A percentile compares a stretch with the other conserved stretches of the same genome.
Conservation (phyloP, 2,113 vertebrate species). For the Osmerus eperlanus region DNA sequence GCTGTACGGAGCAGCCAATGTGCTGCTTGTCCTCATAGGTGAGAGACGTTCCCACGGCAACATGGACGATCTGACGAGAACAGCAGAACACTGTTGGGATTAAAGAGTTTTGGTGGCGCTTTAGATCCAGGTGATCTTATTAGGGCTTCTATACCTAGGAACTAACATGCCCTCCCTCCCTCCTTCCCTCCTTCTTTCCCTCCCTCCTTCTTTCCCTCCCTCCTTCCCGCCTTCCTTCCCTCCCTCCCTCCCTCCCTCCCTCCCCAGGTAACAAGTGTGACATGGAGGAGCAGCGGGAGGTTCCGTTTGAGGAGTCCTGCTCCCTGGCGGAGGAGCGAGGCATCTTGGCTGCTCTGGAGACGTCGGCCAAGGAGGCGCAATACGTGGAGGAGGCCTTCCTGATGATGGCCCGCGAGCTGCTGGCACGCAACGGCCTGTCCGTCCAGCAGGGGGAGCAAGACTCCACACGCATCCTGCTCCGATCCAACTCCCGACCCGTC, state of each 20-base stretch:
- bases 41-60: slow-evolving; percentile 38
- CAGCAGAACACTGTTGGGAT: too few species aligned
- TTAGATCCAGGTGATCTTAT: too few species aligned
- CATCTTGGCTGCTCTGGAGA: slow-evolving; percentile 88
- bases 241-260: neutral
- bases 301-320: slow-evolving; percentile 87
- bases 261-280: slow-evolving; percentile 89
- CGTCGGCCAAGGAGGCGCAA: slow-evolving; percentile 79
- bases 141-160: too few species aligned
- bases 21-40: slow-evolving; percentile 91
- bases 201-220: neutral
- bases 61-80: neutral
- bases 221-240: neutral
- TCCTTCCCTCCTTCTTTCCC: neutral
- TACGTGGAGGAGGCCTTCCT: slow-evolving; percentile 65
- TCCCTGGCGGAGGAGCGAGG: slow-evolving; percentile 79
- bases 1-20: slow-evolving; percentile 84
- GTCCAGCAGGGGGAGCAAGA: slow-evolving; percentile 35
- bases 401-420: slow-evolving; percentile 66
- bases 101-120: neutral
- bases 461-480: slow-evolving; percentile 40
- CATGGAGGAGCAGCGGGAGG: slow-evolving; percentile 76
- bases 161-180: too few species aligned
- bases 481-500: slow-evolving; percentile 49
- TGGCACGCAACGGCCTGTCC: slow-evolving; percentile 57